phyloP scores from a whole-genome alignment of 2,113 vertebrate genomes.

The Microtus montanus region DNA sequence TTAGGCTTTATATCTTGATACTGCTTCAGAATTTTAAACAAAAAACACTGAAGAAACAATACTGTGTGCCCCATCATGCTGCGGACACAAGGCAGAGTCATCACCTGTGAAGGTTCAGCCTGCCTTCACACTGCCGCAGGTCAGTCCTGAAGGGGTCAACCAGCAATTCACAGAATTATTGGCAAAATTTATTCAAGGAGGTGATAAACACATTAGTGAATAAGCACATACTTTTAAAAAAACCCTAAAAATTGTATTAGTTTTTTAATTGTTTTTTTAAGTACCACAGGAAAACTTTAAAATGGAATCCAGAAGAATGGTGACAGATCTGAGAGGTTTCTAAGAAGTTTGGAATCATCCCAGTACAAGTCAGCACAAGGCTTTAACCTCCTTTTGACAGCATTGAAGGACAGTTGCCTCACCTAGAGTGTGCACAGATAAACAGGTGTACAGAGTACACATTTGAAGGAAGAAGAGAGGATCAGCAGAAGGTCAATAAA shows the following conservation, averaged over 20 bases:
- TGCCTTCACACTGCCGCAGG: background rate
- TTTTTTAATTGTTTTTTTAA: background rate
- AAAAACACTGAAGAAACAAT: background rate
- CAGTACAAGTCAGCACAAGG: background rate
- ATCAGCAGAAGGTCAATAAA: background rate
- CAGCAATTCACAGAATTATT: background rate
- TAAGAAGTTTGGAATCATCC: constrained; percentile 36
- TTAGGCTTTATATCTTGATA: constrained; percentile 47
- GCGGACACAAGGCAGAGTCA: constrained; percentile 21
- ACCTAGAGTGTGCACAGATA: background rate
- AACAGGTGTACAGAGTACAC: background rate
- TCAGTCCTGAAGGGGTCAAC: background rate
- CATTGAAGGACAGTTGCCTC: background rate
- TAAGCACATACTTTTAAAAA: background rate
- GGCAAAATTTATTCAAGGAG: background rate
- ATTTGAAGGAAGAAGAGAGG: background rate
- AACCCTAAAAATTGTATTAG: constrained; percentile 16
- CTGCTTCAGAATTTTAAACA: constrained; percentile 22
- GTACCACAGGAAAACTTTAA: constrained; percentile 2
- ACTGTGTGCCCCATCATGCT: background rate
- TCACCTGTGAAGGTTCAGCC: background rate
- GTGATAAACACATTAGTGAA: background rate
- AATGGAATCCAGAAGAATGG: background rate
- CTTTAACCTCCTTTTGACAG: background rate
- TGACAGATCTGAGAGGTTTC: background rate